These are phyloP conservation scores for Solea solea DNA, from an alignment of 2,113 vertebrate genomes.

Conservation along the genomic window DNA sequence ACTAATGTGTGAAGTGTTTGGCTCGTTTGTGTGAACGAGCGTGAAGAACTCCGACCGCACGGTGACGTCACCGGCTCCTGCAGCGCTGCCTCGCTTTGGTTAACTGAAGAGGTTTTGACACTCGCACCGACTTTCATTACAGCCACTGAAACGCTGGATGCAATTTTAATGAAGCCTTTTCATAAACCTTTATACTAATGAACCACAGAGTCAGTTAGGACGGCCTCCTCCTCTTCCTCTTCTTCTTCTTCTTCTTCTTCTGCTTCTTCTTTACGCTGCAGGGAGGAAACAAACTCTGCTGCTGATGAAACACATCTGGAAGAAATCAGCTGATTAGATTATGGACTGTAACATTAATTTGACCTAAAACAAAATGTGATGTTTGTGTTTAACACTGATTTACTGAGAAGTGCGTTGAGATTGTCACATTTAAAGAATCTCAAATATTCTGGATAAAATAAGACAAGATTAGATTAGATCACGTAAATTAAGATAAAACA, in stretches of 20 bases:
- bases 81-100: slow-evolving; percentile 29
- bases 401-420: no score
- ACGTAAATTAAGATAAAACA: no score
- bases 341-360: no score
- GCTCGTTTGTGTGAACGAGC: no score
- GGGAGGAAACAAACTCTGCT: slow-evolving; percentile 4
- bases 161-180: slow-evolving; percentile 77
- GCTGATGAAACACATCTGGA: neutral
- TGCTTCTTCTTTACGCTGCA: neutral
- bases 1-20: no score
- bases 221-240: neutral
- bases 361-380: no score
- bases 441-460: no score
- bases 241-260: no score
- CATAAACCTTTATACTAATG: slow-evolving; percentile 67
- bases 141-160: slow-evolving; percentile 58
- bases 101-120: slow-evolving; percentile 61
- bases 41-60: slow-evolving; percentile 10
- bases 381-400: no score
- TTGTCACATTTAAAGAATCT: no score
- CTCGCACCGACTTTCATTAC: slow-evolving; percentile 66
- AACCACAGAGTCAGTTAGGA: slow-evolving; percentile 55
- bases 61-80: neutral
- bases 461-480: no score
- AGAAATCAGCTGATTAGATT: no score